Base-by-base conservation (phyloP, 2,797 vertebrate species). In the Pogoniulus pusillus region DNA sequence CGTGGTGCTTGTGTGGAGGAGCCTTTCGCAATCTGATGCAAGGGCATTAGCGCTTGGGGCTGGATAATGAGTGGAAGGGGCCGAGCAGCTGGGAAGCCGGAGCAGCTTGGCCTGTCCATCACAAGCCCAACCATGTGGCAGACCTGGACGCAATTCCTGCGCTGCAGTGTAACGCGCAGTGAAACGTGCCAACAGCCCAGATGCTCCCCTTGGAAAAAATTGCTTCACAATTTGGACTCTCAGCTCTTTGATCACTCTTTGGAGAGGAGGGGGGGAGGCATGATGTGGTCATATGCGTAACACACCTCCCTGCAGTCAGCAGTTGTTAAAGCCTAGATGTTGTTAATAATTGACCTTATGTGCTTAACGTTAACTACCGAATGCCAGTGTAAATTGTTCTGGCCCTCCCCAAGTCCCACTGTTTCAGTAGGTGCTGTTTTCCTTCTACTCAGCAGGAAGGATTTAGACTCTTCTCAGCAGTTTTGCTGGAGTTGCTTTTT, bases 161-260 rank as follows among this genome's bases (percentile, higher is more conserved):
- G 87, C 95, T 73, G 87, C 87, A 45, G 83, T 30, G 74, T 26
- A 30, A 81, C 82, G 68, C 83, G 41, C 26, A 3, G 80, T 9
- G 35, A 91, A 5, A 81, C 45, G 62, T 96, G 97, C 97, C 97
- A 97, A 62, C 24, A 9, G 91, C 95, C 97, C 97, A 97, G 97
- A 97, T 98, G 97, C 97, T 98, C 93, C 96, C 45, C 8, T 64
- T 97, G 97, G 96, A 96, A 97, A 96, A 96, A 97, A 97, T 97
- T 97, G 96, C 96, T 96, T 95, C 96, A 97, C 95, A 89, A 96
- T 96, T 97, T 97, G 96, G 96, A 96, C 96, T 97, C 93, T 89
- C 95, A 94, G 93, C 95, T 95, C 96, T 96, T 97, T 96, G 96
- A 96, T 96, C 95, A 79, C 71, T 94, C 92, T 95, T 91, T 65